Evolutionary conservation across 2,888 invertebrate genomes (phyloP).

Genomic region (Unio pictorum): DNA sequence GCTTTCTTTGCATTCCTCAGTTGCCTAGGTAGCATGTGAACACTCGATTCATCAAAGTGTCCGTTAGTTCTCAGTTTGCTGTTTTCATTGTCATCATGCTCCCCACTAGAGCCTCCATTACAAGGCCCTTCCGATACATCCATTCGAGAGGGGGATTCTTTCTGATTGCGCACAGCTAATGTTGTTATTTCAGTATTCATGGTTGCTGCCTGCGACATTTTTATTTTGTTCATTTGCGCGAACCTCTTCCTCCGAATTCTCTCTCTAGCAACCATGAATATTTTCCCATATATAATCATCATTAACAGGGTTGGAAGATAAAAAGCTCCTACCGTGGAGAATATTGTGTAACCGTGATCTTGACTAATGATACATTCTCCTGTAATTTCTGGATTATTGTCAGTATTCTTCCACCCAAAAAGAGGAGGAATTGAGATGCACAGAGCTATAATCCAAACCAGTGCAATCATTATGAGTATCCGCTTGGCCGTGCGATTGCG

Average conservation of each 20-base stretch:
- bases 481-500: conserved; percentile 86
- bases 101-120: conserved; percentile 28
- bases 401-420: conserved; percentile 74
- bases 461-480: conserved; percentile 90
- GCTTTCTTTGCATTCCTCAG: conserved; percentile 37
- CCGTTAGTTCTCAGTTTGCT: conserved; percentile 28
- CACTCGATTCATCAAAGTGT: conserved; percentile 24
- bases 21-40: conserved; percentile 36
- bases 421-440: conserved; percentile 95
- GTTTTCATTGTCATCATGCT: conserved; percentile 45
- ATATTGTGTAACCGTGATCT: conserved; percentile 88
- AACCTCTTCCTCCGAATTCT: conserved; percentile 79
- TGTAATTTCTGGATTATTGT: conserved; percentile 52
- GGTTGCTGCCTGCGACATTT: conserved; percentile 10
- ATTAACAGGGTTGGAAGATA: conserved; percentile 96
- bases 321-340: conserved; percentile 97
- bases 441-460: conserved; percentile 93
- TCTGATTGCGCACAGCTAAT: conserved; percentile 23
- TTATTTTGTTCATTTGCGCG: conserved; percentile 28
- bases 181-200: conserved; percentile 31
- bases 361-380: conserved; percentile 92
- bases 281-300: conserved; percentile 96
- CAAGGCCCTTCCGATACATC: conserved; percentile 25
- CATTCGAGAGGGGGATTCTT: conserved; percentile 19
- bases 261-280: conserved; percentile 91